Conservation (phyloP, 2,797 vertebrate species). For the Aeoliscus strigatus region DNA sequence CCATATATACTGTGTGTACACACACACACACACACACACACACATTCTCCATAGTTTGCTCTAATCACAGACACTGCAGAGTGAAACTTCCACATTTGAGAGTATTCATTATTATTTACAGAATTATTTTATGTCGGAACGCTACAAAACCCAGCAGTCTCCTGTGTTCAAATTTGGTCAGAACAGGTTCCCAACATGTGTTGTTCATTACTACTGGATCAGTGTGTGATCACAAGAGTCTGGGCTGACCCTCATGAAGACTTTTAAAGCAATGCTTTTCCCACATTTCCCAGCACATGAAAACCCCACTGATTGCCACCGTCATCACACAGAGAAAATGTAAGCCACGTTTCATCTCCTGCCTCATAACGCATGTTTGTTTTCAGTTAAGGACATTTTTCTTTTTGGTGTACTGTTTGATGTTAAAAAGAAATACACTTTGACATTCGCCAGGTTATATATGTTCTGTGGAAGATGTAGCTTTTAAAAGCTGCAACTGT, state of each 20-base stretch:
- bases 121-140: not conserved
- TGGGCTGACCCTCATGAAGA: constrained; percentile 54
- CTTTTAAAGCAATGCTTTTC: constrained; percentile 48
- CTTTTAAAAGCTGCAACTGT: constrained; percentile 9
- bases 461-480: constrained; percentile 6
- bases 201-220: constrained; percentile 42
- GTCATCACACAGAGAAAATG: constrained; percentile 38
- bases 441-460: constrained; percentile 15
- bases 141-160: constrained; percentile 1
- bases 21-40: too few species aligned
- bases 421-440: constrained; percentile 5
- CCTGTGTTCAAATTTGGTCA: constrained; percentile 6
- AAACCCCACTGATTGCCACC: constrained; percentile 52
- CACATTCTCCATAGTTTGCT: too few species aligned
- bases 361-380: constrained; percentile 57
- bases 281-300: constrained; percentile 17
- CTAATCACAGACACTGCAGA: not conserved
- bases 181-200: constrained; percentile 4
- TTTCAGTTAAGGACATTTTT: constrained; percentile 37
- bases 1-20: too few species aligned
- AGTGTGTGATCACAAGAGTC: constrained; percentile 43
- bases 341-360: constrained; percentile 24
- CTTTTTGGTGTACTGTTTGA: constrained; percentile 19
- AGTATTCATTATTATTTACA: not conserved
- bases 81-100: not conserved